Percentiles rank a stretch among this genome's conserved stretches.
These are phyloP conservation scores for Rachycentron canadum DNA, from an alignment of 2,797 vertebrate genomes.

Conservation along the genomic window DNA sequence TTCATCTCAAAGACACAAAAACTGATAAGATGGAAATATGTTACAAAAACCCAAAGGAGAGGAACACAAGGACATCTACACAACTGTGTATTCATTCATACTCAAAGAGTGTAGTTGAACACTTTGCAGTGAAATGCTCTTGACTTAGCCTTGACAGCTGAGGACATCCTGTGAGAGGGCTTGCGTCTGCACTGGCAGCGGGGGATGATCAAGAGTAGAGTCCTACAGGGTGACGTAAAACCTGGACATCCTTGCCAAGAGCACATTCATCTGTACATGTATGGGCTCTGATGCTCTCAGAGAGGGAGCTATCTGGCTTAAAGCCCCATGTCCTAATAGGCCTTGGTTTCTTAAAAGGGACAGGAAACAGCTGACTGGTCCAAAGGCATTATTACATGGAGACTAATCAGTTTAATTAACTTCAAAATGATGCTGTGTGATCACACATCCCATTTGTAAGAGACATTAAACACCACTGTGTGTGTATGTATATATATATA, in stretches of 20 bases:
- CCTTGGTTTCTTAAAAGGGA: not conserved
- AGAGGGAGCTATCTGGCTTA: conserved; percentile 17
- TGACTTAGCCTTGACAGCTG: conserved; percentile 44
- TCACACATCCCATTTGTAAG: not conserved
- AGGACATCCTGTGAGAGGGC: conserved; percentile 45
- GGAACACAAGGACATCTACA: not conserved
- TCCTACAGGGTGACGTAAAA: conserved; percentile 40
- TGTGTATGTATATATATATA: too few species aligned
- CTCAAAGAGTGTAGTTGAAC: not conserved
- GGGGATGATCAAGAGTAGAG: conserved; percentile 27
- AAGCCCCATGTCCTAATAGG: conserved; percentile 6
- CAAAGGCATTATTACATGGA: not conserved
- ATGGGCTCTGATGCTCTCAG: conserved; percentile 15
- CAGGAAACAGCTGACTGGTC: conserved; percentile 8
- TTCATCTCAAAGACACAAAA: conserved; percentile 5
- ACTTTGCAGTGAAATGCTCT: conserved; percentile 20
- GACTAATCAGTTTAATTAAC: not conserved
- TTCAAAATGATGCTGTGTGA: not conserved
- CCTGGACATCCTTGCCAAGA: conserved; percentile 22
- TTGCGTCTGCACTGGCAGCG: conserved; percentile 43
- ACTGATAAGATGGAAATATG: not conserved
- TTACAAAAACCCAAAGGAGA: conserved; percentile 12
- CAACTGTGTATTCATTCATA: not conserved
- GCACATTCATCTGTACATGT: conserved; percentile 27
- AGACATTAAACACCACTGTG: not conserved